phyloP scores from a whole-genome alignment of 1,140 invertebrate genomes.

The Scylla paramamosain region DNA sequence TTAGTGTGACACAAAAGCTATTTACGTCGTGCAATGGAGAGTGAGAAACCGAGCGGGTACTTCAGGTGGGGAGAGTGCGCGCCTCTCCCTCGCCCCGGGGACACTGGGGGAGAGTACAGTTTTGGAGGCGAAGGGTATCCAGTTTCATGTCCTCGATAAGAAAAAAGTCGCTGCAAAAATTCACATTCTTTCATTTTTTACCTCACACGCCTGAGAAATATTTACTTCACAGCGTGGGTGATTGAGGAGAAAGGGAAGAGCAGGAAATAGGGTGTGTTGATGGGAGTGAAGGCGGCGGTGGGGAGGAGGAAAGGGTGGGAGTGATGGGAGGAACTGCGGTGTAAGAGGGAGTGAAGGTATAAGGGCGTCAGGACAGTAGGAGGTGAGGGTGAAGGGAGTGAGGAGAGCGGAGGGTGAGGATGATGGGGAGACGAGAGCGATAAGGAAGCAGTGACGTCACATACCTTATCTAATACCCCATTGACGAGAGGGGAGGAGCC shows the following conservation, averaged over 20 bases:
- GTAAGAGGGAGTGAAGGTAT: background rate
- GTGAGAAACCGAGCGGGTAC: background rate
- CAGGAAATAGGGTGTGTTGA: background rate
- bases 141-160: background rate
- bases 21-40: background rate
- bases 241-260: background rate
- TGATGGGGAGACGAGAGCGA: background rate
- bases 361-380: background rate
- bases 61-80: background rate
- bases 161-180: background rate
- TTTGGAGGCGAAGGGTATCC: background rate
- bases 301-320: background rate
- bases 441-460: background rate
- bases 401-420: background rate
- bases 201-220: background rate
- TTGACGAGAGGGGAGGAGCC: conserved; percentile 68
- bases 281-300: background rate
- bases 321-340: background rate
- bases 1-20: background rate
- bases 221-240: background rate
- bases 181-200: background rate
- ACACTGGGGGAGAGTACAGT: background rate
- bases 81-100: background rate
- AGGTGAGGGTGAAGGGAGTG: background rate
- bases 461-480: conserved; percentile 70